Evolutionary conservation across 2,888 invertebrate genomes (phyloP).

Genomic region (Gastracanthus pulcherrimus): DNA sequence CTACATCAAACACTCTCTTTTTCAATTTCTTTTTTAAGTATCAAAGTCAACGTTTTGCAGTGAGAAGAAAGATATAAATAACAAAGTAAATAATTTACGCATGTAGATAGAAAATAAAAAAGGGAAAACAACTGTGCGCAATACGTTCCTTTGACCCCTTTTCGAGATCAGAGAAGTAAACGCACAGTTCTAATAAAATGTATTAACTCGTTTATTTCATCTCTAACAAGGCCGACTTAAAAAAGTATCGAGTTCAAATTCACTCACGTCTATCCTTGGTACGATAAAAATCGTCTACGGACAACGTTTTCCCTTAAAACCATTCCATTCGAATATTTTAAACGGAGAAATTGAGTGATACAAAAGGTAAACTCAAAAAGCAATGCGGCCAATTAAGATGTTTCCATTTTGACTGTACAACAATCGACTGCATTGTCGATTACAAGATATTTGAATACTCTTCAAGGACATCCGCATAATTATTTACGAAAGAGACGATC

Average conservation of each 20-base stretch:
- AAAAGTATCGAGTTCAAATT: slow-evolving; percentile 44
- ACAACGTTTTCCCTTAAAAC: slow-evolving; percentile 24
- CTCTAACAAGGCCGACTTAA: slow-evolving; percentile 44
- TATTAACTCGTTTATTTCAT: slow-evolving; percentile 28
- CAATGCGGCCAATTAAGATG: slow-evolving; percentile 15
- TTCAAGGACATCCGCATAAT: slow-evolving; percentile 25
- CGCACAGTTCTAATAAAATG: slow-evolving; percentile 33
- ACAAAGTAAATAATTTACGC: slow-evolving; percentile 52
- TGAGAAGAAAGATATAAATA: slow-evolving; percentile 56
- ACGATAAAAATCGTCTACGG: slow-evolving; percentile 25
- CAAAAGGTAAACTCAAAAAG: slow-evolving; percentile 39
- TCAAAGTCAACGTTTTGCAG: slow-evolving; percentile 54
- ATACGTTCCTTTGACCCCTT: slow-evolving; percentile 7
- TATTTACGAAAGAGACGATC: slow-evolving; percentile 25
- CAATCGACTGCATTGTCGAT: slow-evolving; percentile 25
- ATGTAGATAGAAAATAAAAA: slow-evolving; percentile 45
- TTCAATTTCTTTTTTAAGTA: slow-evolving; percentile 53
- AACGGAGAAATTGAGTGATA: slow-evolving; percentile 13
- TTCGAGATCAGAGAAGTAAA: slow-evolving; percentile 12
- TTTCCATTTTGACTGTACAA: slow-evolving; percentile 44
- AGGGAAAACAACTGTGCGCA: slow-evolving; percentile 27
- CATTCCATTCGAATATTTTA: slow-evolving; percentile 6
- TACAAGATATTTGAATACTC: slow-evolving; percentile 17
- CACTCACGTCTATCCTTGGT: slow-evolving; percentile 41
- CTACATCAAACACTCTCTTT: slow-evolving; percentile 63